A percentile compares a stretch with the other conserved stretches of the same genome.
Conservation (phyloP, 2,113 vertebrate species). For the Thunnus maccoyii region DNA sequence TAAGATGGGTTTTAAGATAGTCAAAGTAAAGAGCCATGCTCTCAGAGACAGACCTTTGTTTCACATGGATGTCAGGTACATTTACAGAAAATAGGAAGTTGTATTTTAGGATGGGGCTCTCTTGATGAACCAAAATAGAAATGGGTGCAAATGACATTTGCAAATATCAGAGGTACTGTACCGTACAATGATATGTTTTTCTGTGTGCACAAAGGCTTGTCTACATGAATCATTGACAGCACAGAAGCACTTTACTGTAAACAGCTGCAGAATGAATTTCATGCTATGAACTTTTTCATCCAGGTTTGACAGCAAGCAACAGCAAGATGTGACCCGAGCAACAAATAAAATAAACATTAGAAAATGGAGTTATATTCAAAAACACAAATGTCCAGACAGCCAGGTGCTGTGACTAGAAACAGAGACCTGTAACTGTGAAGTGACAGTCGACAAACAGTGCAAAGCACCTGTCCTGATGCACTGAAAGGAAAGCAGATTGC, state of each 20-base stretch:
- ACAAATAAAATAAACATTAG: constrained; percentile 9
- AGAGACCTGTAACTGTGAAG: background rate
- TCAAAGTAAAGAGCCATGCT: constrained; percentile 42
- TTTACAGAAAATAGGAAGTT: constrained; percentile 61
- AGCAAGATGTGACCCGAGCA: background rate
- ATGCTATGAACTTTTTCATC: constrained; percentile 6
- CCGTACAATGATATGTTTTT: constrained; percentile 18
- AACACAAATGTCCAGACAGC: constrained; percentile 18
- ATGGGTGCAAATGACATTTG: constrained; percentile 49
- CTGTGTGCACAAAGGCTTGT: constrained; percentile 12
- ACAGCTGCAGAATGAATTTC: constrained; percentile 5
- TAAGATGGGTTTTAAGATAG: constrained; percentile 62
- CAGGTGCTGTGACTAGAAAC: constrained; percentile 13
- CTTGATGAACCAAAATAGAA: constrained; percentile 53
- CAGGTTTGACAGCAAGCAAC: background rate
- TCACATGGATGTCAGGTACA: constrained; percentile 5
- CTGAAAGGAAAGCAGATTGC: constrained; percentile 7
- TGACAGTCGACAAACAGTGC: background rate
- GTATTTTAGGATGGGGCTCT: constrained; percentile 16
- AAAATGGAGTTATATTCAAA: constrained; percentile 12
- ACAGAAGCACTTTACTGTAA: constrained; percentile 24
- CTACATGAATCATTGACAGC: constrained; percentile 28
- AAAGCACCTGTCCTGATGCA: constrained; percentile 9
- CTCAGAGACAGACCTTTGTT: constrained; percentile 44
- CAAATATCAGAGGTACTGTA: constrained; percentile 41